Evolutionary conservation across 2,888 invertebrate genomes (phyloP).

Genomic region (Acanthoscelides obtectus): DNA sequence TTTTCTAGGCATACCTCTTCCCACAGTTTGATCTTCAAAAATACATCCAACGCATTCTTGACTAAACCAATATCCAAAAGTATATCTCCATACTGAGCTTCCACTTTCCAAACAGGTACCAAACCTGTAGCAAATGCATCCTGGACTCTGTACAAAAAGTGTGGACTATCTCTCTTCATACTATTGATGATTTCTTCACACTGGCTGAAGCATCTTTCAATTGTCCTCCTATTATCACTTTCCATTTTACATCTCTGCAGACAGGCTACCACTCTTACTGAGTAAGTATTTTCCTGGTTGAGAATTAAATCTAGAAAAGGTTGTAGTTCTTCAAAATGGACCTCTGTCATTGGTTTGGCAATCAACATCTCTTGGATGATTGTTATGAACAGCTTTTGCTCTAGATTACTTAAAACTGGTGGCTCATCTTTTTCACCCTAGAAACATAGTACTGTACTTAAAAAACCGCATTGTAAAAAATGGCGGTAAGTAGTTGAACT

Average conservation of each 20-base stretch:
- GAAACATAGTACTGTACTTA: too few species aligned
- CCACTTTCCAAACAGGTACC: conserved; percentile 71
- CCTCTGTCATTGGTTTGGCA: conserved; percentile 73
- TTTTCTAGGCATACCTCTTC: conserved; percentile 54
- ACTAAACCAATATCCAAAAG: conserved; percentile 76
- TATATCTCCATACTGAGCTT: conserved; percentile 72
- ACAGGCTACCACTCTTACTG: conserved; percentile 70
- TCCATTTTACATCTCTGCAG: conserved; percentile 71
- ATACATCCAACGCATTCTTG: conserved; percentile 80
- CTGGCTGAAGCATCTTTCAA: conserved; percentile 85
- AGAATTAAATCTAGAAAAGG: conserved; percentile 70
- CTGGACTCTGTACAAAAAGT: conserved; percentile 48
- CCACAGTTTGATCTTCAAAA: conserved; percentile 75
- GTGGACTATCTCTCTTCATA: conserved; percentile 45
- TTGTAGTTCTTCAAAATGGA: conserved; percentile 75
- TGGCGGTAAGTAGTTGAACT: too few species aligned
- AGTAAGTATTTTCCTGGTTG: conserved; percentile 69
- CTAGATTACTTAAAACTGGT: conserved; percentile 57
- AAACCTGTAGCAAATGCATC: conserved; percentile 69
- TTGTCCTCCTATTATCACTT: conserved; percentile 69
- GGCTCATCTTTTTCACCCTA: conserved; percentile 50
- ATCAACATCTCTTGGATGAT: conserved; percentile 68
- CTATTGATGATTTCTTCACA: conserved; percentile 71
- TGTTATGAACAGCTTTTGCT: conserved; percentile 75
- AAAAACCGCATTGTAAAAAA: too few species aligned